A percentile compares a stretch with the other conserved stretches of the same genome.
Evolutionary conservation across 2,888 invertebrate species (phyloP).

Genomic region (Cheilosia vulpina): DNA sequence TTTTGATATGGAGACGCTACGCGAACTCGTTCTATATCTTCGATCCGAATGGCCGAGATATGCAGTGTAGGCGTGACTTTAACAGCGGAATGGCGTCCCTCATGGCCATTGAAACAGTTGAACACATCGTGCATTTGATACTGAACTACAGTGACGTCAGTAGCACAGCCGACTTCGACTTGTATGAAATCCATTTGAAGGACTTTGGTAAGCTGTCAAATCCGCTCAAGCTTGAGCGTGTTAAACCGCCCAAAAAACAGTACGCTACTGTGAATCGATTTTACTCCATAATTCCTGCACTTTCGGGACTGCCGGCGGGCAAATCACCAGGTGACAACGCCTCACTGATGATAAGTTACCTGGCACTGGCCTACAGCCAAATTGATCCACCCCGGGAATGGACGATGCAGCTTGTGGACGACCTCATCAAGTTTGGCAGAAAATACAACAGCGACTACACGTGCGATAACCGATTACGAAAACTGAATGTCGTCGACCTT

Average conservation of each 20-base stretch:
- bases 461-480: conserved; percentile 72
- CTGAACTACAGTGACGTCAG: conserved; percentile 78
- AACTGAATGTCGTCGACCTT: conserved; percentile 79
- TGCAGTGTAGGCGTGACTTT: conserved; percentile 79
- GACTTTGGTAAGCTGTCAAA: conserved; percentile 79
- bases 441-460: conserved; percentile 78
- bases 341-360: conserved; percentile 86
- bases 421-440: conserved; percentile 79
- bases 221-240: conserved; percentile 58
- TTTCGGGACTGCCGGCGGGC: conserved; percentile 79
- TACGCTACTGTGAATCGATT: conserved; percentile 80
- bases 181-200: conserved; percentile 79
- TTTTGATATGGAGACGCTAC: conserved; percentile 84
- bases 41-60: conserved; percentile 85
- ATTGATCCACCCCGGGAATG: conserved; percentile 87
- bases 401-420: conserved; percentile 86
- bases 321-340: conserved; percentile 83
- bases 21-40: conserved; percentile 86
- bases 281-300: conserved; percentile 80
- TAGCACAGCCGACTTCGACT: conserved; percentile 77
- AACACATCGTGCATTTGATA: conserved; percentile 81
- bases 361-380: conserved; percentile 87
- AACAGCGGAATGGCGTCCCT: conserved; percentile 85
- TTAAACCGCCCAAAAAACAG: conserved; percentile 75
- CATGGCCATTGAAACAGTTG: conserved; percentile 78